Evolutionary conservation across 2,888 invertebrate species (phyloP).

Genomic region (Drosophila maculinotata): DNA sequence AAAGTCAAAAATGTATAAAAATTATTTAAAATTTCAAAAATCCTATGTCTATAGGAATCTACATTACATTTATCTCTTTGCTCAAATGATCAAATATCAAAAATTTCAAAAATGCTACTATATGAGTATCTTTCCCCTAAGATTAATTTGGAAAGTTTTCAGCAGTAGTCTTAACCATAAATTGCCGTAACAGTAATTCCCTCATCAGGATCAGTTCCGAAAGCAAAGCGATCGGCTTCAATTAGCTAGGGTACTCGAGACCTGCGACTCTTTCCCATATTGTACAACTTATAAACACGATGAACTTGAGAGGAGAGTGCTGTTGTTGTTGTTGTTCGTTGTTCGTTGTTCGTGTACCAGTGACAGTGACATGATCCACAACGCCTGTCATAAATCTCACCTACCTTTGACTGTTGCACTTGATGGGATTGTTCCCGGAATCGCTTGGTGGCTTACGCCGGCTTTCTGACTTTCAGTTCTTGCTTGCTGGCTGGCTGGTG

Average conservation of each 20-base stretch:
- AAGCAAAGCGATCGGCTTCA: constrained; percentile 38
- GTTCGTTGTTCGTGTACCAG: constrained; percentile 2
- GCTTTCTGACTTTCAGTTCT: constrained; percentile 8
- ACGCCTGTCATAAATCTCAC: constrained; percentile 75
- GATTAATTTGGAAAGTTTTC: no score
- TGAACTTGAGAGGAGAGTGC: neutral
- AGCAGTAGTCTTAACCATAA: no score
- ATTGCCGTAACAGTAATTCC: constrained; percentile 4
- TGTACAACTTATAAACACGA: neutral
- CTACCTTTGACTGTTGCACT: constrained; percentile 47
- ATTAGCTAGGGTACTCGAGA: constrained; percentile 51
- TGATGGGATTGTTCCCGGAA: constrained; percentile 73
- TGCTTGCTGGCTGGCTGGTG: constrained; percentile 47
- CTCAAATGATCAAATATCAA: no score
- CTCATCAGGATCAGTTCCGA: constrained; percentile 30
- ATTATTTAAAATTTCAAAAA: no score
- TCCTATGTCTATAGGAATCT: no score
- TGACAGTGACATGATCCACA: constrained; percentile 71
- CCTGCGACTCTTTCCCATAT: neutral
- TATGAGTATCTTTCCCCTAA: no score
- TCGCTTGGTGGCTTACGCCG: constrained; percentile 21
- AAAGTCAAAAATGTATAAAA: no score
- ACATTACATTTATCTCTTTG: no score
- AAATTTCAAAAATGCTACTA: no score
- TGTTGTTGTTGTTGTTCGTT: constrained; percentile 4